Evolutionary conservation across 1,140 invertebrate genomes (phyloP).

Genomic region (Brachionus manjavacas): DNA sequence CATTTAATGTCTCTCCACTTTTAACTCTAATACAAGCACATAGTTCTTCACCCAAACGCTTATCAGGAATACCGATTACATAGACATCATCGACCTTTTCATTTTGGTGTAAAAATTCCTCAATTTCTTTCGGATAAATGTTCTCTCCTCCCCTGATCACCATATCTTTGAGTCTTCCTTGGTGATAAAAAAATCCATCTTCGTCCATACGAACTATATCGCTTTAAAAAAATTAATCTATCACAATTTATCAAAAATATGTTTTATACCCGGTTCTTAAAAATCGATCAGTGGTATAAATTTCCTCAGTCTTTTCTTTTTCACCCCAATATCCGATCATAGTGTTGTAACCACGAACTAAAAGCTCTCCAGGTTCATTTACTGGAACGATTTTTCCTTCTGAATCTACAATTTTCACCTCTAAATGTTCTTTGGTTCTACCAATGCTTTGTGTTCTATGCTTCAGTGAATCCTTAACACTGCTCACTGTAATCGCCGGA

Average conservation of each 20-base stretch:
- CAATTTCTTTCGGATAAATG: constrained; percentile 74
- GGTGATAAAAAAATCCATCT: constrained; percentile 72
- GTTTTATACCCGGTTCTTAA: not conserved
- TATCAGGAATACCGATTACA: constrained; percentile 62
- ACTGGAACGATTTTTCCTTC: constrained; percentile 66
- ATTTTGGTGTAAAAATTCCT: constrained; percentile 73
- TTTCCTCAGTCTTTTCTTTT: constrained; percentile 61
- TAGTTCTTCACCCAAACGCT: constrained; percentile 76
- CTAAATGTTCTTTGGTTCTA: constrained; percentile 18
- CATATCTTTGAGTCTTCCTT: constrained; percentile 81
- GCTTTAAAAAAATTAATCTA: constrained; percentile 53
- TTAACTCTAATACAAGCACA: constrained; percentile 69
- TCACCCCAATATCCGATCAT: constrained; percentile 84
- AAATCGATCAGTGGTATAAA: constrained; percentile 23
- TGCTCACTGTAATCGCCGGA: not conserved
- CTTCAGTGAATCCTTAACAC: not conserved
- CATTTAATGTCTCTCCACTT: constrained; percentile 56
- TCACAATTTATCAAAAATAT: not conserved
- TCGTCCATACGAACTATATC: constrained; percentile 72
- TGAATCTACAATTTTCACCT: constrained; percentile 69
- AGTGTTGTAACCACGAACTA: constrained; percentile 70
- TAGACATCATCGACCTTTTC: constrained; percentile 62
- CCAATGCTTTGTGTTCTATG: constrained; percentile 18
- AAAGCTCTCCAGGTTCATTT: constrained; percentile 74
- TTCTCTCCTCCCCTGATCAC: constrained; percentile 89